Evolutionary conservation across 2,113 vertebrate species (phyloP), one percentile per base, ranked within the genome.

Genomic region (Nymphicus hollandicus): DNA sequence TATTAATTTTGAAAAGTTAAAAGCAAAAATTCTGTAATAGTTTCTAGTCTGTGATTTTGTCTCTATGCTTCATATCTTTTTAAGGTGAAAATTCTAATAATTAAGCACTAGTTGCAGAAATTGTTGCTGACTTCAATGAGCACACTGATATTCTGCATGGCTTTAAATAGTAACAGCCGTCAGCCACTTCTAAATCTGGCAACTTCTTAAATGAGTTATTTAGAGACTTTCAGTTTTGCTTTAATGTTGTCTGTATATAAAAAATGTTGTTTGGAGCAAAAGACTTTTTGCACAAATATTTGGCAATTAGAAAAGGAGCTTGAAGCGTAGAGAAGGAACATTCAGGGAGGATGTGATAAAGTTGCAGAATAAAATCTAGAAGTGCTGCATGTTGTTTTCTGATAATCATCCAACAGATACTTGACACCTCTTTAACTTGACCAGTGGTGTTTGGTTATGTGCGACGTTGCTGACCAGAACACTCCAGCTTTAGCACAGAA

Each of bases 171-270:
- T 84, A 92, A 44, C 56, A 86, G 65, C 52, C 88, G 60, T 93
- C 92, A 82, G 65, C 71, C 72, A 46, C 72, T 81, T 91, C 93
- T 94, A 74, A 94, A 93, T 96, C 71, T 88, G 91, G 70, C 74
- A 94, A 46, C 95, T 93, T 96, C 82, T 96, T 93, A 93, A 96
- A 92, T 88, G n/a, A 86, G 60, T 97, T 93, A 85, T 96, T 96
- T 91, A 55, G 94, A 95, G 86, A 85, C 95, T 98, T 96, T 97
- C 91, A 96, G 96, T 97, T 98, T 95, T 94, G 90, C 76, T 95
- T 94, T 97, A 93, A 95, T 86, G 29, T 78, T 91, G 71, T 81
- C 64, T 58, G 35, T 74, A 17, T 46, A 41, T 71, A 64, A 92
- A 35, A 88, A 83, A 64, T 81, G 63, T 0, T 31, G 22, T 55